Percentiles rank a stretch among this genome's conserved stretches.
Evolutionary conservation across 2,888 invertebrate species (phyloP).

Genomic region (Philonicus albiceps): DNA sequence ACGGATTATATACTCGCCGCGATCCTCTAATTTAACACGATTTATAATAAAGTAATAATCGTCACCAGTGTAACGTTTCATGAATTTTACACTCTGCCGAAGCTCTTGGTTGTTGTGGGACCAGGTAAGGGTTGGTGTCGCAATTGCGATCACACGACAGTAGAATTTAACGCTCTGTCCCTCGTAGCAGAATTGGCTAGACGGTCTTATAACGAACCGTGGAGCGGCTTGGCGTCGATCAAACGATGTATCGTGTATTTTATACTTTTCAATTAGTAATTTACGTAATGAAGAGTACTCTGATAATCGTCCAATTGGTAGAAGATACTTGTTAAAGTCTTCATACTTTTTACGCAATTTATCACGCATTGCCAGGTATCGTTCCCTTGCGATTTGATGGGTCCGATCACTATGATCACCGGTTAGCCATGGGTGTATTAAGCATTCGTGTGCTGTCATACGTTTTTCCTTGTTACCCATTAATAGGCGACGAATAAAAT

Average conservation of each 20-base stretch:
- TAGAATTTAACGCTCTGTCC: conserved; percentile 98
- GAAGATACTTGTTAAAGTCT: conserved; percentile 81
- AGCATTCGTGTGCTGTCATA: conserved; percentile 97
- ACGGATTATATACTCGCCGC: conserved; percentile 96
- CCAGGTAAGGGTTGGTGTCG: conserved; percentile 96
- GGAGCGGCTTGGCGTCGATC: conserved; percentile 98
- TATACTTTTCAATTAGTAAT: conserved; percentile 93
- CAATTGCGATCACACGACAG: conserved; percentile 94
- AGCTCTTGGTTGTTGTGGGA: conserved; percentile 91
- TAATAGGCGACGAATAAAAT: conserved; percentile 94
- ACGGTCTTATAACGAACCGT: conserved; percentile 96
- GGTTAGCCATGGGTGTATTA: conserved; percentile 94
- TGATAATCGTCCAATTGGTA: conserved; percentile 95
- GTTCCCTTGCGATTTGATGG: conserved; percentile 80
- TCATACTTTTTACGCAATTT: conserved; percentile 84
- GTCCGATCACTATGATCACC: conserved; percentile 83
- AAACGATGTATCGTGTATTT: conserved; percentile 94
- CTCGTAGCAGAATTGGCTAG: conserved; percentile 94
- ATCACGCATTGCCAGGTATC: conserved; percentile 88
- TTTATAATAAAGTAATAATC: conserved; percentile 98
- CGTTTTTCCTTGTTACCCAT: conserved; percentile 96
- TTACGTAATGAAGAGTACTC: conserved; percentile 97
- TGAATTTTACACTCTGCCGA: conserved; percentile 96
- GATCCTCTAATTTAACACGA: conserved; percentile 91
- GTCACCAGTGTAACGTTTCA: conserved; percentile 96